These are phyloP conservation scores for Poecilus cupreus DNA, from an alignment of 2,888 invertebrate species.

Conservation along the genomic window DNA sequence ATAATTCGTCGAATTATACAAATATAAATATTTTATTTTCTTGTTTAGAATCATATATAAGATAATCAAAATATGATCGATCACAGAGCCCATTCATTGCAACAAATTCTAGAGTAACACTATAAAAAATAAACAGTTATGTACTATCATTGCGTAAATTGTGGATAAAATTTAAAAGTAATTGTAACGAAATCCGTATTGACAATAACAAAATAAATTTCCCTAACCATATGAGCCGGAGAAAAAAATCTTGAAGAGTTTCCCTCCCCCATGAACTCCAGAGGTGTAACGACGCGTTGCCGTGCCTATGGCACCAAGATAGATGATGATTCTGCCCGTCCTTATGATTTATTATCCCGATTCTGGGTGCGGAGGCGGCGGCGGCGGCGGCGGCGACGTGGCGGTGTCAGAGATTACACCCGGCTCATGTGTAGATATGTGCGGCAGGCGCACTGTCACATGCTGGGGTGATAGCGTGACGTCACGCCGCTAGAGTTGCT, in stretches of 20 bases:
- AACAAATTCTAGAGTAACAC: no score
- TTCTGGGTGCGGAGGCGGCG: slow-evolving; percentile 65
- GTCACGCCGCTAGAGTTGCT: neutral
- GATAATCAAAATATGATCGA: no score
- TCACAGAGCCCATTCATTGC: no score
- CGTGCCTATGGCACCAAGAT: slow-evolving; percentile 65
- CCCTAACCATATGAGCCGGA: no score
- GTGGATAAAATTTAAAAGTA: no score
- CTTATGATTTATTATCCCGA: slow-evolving; percentile 71
- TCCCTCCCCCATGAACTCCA: neutral
- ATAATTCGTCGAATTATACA: no score
- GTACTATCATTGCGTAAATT: no score
- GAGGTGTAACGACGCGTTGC: slow-evolving; percentile 29
- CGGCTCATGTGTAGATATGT: slow-evolving; percentile 67
- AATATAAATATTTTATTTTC: no score
- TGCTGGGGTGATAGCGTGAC: neutral
- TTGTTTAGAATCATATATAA: no score
- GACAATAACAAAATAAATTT: no score
- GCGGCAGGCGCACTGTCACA: neutral
- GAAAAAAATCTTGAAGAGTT: neutral
- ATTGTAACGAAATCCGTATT: no score
- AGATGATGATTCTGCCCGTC: slow-evolving; percentile 69
- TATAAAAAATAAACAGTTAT: no score
- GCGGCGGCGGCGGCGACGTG: neutral
- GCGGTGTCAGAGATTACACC: slow-evolving; percentile 71